These are phyloP conservation scores for Burhinus oedicnemus DNA, from an alignment of 2,113 vertebrate genomes.

Conservation along the genomic window DNA sequence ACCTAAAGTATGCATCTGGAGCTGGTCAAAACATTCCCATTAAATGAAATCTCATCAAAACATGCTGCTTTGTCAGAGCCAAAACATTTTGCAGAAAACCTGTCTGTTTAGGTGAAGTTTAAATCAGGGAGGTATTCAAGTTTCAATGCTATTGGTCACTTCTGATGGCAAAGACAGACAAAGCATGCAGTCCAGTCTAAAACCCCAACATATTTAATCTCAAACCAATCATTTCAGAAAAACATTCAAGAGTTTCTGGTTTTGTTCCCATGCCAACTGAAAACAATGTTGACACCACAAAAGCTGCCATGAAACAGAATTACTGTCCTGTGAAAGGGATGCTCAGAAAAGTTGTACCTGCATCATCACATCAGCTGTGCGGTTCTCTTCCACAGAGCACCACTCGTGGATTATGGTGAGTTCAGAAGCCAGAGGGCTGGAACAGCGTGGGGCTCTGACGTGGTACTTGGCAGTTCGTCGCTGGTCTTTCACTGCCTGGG, in stretches of 20 bases:
- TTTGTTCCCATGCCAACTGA: background rate
- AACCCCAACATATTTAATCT: slow-evolving; percentile 15
- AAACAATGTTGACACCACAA: background rate
- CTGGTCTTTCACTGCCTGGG: background rate
- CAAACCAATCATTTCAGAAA: slow-evolving; percentile 1
- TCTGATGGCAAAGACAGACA: background rate
- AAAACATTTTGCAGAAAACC: background rate
- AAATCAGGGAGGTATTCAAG: background rate
- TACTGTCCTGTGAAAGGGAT: background rate
- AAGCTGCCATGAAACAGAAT: background rate
- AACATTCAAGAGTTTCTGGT: background rate
- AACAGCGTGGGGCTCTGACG: rapidly evolving
- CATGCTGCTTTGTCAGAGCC: background rate
- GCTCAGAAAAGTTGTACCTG: background rate
- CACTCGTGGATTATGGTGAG: rapidly evolving
- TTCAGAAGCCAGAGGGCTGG: background rate
- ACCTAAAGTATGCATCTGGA: slow-evolving; percentile 24
- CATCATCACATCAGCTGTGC: background rate
- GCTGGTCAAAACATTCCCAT: background rate
- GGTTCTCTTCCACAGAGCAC: background rate
- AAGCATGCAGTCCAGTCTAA: background rate
- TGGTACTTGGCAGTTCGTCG: background rate
- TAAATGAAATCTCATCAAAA: slow-evolving; percentile 12
- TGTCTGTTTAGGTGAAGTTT: background rate
- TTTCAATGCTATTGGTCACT: background rate